Conservation (phyloP, 2,888 invertebrate species). For the Dynastes grantii region DNA sequence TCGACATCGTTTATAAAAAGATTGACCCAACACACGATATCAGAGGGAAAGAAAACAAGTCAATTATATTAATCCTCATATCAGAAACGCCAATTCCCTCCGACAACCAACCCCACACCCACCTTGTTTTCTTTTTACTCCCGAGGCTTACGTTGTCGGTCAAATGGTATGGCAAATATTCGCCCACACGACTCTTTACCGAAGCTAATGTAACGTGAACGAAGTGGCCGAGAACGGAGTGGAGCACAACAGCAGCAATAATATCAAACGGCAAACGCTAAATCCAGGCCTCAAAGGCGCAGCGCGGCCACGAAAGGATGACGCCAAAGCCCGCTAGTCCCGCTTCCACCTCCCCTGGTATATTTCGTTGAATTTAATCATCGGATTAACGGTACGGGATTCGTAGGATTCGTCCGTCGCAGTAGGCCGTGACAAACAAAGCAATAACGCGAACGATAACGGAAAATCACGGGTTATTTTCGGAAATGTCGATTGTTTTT, state of each 20-base stretch:
- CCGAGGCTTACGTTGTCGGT: not conserved
- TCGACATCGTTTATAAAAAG: too few species aligned
- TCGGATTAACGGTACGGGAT: slow-evolving; percentile 12
- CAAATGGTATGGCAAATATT: slow-evolving; percentile 10
- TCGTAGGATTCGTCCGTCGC: not conserved
- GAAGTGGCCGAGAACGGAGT: not conserved
- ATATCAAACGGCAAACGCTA: slow-evolving; percentile 5
- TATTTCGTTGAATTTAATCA: slow-evolving; percentile 31
- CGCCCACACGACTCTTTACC: slow-evolving; percentile 15
- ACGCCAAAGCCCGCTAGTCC: not conserved
- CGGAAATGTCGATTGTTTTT: slow-evolving; percentile 17
- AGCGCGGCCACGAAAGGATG: not conserved
- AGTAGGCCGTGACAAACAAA: slow-evolving; percentile 28
- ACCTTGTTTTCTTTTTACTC: not conserved
- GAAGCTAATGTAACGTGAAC: slow-evolving; percentile 25
- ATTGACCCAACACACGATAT: not conserved
- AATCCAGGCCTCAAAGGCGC: not conserved
- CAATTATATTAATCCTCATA: slow-evolving; percentile 14
- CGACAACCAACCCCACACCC: not conserved
- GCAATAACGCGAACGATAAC: slow-evolving; percentile 26
- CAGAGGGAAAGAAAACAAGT: slow-evolving; percentile 13
- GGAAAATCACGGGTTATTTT: slow-evolving; percentile 3
- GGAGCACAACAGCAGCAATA: not conserved
- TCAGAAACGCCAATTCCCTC: not conserved
- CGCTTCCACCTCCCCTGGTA: not conserved